Evolutionary conservation across 2,113 vertebrate genomes (phyloP).

Genomic region (Bufo gargarizans): DNA sequence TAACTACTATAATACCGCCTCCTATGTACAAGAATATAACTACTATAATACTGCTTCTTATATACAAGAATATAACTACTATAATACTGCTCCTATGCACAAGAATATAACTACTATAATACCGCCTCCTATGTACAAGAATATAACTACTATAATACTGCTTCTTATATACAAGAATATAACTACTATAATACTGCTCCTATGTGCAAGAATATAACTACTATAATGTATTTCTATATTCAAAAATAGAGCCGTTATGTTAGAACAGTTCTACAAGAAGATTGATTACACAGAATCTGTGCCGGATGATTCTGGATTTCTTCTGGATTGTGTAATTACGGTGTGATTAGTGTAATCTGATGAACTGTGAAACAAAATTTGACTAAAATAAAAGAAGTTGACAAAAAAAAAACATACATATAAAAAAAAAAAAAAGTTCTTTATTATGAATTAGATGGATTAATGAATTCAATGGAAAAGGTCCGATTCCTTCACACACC

Average conservation of each 20-base stretch:
- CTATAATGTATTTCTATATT: background rate
- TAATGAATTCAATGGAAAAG: background rate
- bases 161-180: background rate
- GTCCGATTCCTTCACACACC: background rate
- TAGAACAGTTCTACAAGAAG: too few species aligned
- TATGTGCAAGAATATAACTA: background rate
- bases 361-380: background rate
- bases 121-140: background rate
- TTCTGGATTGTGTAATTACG: conserved; percentile 3
- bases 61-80: too few species aligned
- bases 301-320: background rate
- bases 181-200: conserved; percentile 1
- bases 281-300: background rate
- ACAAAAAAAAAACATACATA: too few species aligned
- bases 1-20: background rate
- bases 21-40: background rate
- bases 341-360: background rate
- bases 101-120: too few species aligned
- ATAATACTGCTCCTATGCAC: too few species aligned
- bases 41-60: background rate
- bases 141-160: conserved; percentile 1
- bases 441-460: background rate
- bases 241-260: too few species aligned
- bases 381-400: background rate
- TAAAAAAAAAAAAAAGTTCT: background rate